Base-by-base conservation (phyloP, 2,888 invertebrate genomes). In the Dusona sp. region DNA sequence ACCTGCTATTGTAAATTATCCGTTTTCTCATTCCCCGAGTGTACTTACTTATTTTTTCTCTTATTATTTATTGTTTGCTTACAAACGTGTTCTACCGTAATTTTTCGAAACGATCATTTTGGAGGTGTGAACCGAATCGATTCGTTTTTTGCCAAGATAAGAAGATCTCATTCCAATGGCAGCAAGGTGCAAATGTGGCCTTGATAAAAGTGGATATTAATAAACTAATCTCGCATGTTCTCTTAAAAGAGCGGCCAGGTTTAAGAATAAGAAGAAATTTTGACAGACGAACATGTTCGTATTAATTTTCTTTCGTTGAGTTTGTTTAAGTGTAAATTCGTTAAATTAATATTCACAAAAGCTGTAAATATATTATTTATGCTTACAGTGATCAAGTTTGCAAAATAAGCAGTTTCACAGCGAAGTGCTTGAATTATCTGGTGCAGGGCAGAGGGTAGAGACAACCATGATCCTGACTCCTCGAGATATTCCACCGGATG, bases 351-450 rank as follows among this genome's bases (percentile, higher is more conserved):
- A 25, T 29, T 61, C 16, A 29, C 6, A 16, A 11, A 29, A 61
- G 29, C 29, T 3, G 29, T 61, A 61, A 61, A 61, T 61, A 29
- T 61, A 61, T 61, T 29, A 61, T 29, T 61, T 61, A 13, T 8
- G 29, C 13, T 29, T 7, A 61, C 61, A 11, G 61, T 61, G 83
- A 88, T 89, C 38, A 88, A 88, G 85, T 86, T 72, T 64, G 77
- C 78, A 83, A 78, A 87, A 86, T 77, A 86, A 88, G 88, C 86
- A 87, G 85, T 86, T 87, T 83, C 74, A 73, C 74, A 73, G 57
- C 42, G 79, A 78, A 64, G 73, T 67, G 19, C 61, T 33, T 65
- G 42, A 45, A 67, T 83, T 68, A 64, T 79, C 73, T 84, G 51
- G 38, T 65, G 33, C 77, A 57, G 36, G 61, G 73, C n/a, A n/a